Evolutionary conservation across 1,140 invertebrate species (phyloP).

Genomic region (Gryon sp.): DNA sequence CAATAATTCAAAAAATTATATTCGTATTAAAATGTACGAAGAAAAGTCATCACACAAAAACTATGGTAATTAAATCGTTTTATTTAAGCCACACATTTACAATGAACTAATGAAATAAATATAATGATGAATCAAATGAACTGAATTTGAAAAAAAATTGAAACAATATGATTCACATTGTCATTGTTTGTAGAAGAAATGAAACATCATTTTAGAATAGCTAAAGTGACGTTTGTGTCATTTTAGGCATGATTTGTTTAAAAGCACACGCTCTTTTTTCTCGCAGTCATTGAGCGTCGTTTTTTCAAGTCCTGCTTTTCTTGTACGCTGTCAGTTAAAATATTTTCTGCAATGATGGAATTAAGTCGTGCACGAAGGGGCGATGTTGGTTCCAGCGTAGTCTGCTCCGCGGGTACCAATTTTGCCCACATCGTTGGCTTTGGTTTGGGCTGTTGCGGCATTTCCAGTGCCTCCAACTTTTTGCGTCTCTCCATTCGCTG

Average conservation of each 20-base stretch:
- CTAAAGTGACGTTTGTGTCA: no score
- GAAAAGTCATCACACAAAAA: conserved; percentile 9
- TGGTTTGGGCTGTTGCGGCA: conserved; percentile 59
- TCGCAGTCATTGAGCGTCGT: conserved; percentile 65
- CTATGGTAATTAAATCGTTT: conserved; percentile 14
- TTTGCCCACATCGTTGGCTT: conserved; percentile 68
- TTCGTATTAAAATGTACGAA: no score
- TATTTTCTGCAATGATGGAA: conserved; percentile 66
- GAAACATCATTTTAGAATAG: no score
- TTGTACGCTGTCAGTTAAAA: conserved; percentile 42
- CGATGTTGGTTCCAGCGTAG: conserved; percentile 43
- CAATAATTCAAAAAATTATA: neutral
- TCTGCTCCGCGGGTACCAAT: conserved; percentile 52
- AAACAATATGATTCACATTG: neutral
- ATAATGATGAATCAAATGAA: conserved; percentile 1
- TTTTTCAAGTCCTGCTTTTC: conserved; percentile 58
- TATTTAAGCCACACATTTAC: conserved; percentile 29
- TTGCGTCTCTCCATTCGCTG: conserved; percentile 67
- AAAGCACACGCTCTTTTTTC: conserved; percentile 75
- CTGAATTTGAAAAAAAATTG: neutral
- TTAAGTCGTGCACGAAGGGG: conserved; percentile 55
- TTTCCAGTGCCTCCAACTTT: conserved; percentile 62
- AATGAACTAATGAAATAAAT: conserved; percentile 11
- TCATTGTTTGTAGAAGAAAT: neutral
- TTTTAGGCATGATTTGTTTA: conserved; percentile 53